A percentile compares a stretch with the other conserved stretches of the same genome.
These are phyloP conservation scores for Apeltes quadracus DNA, from an alignment of 2,113 vertebrate genomes.

Conservation along the genomic window DNA sequence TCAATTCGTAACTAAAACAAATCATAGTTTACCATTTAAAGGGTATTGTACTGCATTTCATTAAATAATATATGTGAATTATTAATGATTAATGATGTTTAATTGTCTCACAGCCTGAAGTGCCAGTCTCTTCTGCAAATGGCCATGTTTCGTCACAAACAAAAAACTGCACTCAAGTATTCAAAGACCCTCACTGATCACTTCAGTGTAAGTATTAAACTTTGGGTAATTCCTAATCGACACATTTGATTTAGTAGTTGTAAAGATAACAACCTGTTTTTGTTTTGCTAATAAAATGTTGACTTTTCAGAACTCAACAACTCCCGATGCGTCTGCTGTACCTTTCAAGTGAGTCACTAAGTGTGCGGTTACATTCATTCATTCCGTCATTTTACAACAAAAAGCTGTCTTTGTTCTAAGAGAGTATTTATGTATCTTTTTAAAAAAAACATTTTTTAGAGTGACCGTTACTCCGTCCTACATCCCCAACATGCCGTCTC, in stretches of 20 bases:
- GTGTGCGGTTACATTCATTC: background rate
- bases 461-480: slow-evolving; percentile 83
- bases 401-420: too few relatives aligned
- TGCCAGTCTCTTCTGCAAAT: slow-evolving; percentile 94
- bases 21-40: background rate
- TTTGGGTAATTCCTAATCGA: background rate
- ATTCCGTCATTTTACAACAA: too few relatives aligned
- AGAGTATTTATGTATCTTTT: too few relatives aligned
- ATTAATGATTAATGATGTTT: background rate
- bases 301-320: slow-evolving; percentile 77
- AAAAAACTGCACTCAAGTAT: slow-evolving; percentile 89
- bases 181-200: slow-evolving; percentile 90
- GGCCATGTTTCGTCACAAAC: slow-evolving; percentile 92
- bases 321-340: slow-evolving; percentile 80
- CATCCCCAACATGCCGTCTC: slow-evolving; percentile 83
- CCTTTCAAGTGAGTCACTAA: slow-evolving; percentile 82
- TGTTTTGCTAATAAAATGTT: slow-evolving; percentile 9
- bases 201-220: slow-evolving; percentile 83
- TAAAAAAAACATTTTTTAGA: too few relatives aligned
- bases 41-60: background rate
- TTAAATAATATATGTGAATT: background rate
- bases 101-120: slow-evolving; percentile 83
- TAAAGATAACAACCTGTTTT: background rate
- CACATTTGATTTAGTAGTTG: background rate
- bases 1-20: too few relatives aligned